These are phyloP conservation scores for Crocodylus rhombifer DNA, from an alignment of 2,797 vertebrate species.

Conservation along the genomic window DNA sequence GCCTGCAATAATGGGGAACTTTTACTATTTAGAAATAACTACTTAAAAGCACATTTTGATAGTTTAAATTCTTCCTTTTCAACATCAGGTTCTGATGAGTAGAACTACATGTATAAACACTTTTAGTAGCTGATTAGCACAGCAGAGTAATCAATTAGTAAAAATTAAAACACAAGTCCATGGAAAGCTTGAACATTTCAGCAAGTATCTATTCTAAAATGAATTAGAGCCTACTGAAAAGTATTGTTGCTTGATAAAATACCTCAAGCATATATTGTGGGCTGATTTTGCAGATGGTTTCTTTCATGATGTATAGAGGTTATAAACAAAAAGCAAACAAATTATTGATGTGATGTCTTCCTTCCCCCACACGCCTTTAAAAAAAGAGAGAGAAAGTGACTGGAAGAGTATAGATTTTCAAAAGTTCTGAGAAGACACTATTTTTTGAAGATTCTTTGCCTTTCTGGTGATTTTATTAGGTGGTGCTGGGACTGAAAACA, in stretches of 20 bases:
- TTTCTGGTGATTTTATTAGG: constrained; percentile 26
- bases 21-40: neutral
- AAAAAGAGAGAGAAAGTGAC: too few relatives aligned
- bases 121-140: neutral
- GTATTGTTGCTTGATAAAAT: neutral
- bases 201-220: neutral
- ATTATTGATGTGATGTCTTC: neutral
- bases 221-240: neutral
- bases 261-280: neutral
- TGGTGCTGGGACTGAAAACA: neutral
- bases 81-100: neutral
- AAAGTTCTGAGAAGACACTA: neutral
- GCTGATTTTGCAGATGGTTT: neutral
- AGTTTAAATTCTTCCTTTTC: neutral
- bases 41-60: neutral
- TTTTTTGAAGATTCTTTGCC: constrained; percentile 7
- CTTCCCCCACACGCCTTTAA: too few relatives aligned
- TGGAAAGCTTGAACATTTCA: neutral
- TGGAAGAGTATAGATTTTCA: neutral
- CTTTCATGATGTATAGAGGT: neutral
- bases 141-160: rapidly evolving
- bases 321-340: neutral
- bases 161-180: neutral
- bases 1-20: neutral
- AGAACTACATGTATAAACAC: neutral